Base-by-base conservation (phyloP, 2,888 invertebrate species). In the Eilema caniola region DNA sequence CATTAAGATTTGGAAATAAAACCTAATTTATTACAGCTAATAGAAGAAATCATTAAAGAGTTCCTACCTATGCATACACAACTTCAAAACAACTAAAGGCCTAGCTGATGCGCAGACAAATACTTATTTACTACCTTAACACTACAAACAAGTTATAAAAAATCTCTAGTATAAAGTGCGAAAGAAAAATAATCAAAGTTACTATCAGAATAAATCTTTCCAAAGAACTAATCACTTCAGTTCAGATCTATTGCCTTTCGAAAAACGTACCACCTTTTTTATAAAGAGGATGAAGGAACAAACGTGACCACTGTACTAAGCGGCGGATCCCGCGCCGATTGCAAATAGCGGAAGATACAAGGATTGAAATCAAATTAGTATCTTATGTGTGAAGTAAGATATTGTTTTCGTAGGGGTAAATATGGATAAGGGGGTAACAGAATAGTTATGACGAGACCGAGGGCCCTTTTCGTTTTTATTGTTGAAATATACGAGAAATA, bases 221-320 rank as follows among this genome's bases (percentile, higher is more conserved):
- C 56, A 23, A 57, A 62, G 66, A 77, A 69, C 71, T 71, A 72
- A 79, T 80, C 77, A 74, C 73, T 77, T 69, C 65, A 62, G 60
- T 67, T 69, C 71, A 60, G 73, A 79, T 73, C 72, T 72, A 47
- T 71, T 75, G 64, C 67, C 53, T 60, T 66, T 59, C 64, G 25
- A 68, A 60, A 71, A 69, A 67, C 73, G 68, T 68, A 73, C 59
- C 33, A 23, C n/a, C 67, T 69, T 70, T 79, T 79, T 79, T 79
- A 79, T 77, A 75, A 80, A 77, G 77, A 74, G 78, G 70, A 68
- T 75, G 74, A 74, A 76, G 78, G 73, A 60, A 24, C n/a, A 67
- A 37, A 69, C 79, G 79, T 79, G 80, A 47, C 66, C 33, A 47
- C 8, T 56, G 28, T 79, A 72, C 75, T 57, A 69, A 80, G 11